These are phyloP conservation scores for Ammospiza caudacuta DNA, from an alignment of 2,113 vertebrate genomes.

Conservation along the genomic window DNA sequence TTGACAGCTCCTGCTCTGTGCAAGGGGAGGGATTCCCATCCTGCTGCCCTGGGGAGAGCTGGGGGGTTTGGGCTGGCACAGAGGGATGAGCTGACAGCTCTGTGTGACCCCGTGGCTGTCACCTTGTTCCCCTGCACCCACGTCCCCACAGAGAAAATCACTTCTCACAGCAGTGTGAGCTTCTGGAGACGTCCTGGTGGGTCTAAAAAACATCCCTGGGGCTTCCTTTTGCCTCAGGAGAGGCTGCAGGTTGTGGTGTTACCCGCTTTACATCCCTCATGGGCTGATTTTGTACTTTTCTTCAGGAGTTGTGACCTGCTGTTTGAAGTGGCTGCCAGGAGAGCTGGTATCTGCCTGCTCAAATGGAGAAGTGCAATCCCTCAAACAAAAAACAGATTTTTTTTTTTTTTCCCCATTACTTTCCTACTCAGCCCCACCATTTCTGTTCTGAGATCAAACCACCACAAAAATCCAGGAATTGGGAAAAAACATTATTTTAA, in stretches of 20 bases:
- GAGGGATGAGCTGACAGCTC: neutral
- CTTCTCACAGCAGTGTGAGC: neutral
- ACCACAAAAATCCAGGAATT: neutral
- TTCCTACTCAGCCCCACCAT: neutral
- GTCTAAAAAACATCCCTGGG: neutral
- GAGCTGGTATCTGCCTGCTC: neutral
- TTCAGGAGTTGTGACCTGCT: neutral
- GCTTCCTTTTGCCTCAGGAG: neutral
- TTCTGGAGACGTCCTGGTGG: neutral
- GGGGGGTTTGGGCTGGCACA: neutral
- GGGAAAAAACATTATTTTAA: neutral
- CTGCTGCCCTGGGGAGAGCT: neutral
- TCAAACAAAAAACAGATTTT: neutral
- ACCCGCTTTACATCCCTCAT: rapidly evolving
- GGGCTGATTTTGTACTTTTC: neutral
- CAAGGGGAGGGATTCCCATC: neutral
- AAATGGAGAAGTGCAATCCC: neutral
- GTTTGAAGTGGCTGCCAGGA: neutral
- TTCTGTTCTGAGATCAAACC: neutral
- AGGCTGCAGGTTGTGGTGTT: neutral
- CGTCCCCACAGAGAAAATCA: neutral
- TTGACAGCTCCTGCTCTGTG: neutral
- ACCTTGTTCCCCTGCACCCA: neutral
- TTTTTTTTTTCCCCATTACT: neutral
- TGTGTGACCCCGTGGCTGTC: neutral